Evolutionary conservation across 2,797 vertebrate genomes (phyloP), one percentile per base, ranked within the genome.

Genomic region (Gallirallus australis): DNA sequence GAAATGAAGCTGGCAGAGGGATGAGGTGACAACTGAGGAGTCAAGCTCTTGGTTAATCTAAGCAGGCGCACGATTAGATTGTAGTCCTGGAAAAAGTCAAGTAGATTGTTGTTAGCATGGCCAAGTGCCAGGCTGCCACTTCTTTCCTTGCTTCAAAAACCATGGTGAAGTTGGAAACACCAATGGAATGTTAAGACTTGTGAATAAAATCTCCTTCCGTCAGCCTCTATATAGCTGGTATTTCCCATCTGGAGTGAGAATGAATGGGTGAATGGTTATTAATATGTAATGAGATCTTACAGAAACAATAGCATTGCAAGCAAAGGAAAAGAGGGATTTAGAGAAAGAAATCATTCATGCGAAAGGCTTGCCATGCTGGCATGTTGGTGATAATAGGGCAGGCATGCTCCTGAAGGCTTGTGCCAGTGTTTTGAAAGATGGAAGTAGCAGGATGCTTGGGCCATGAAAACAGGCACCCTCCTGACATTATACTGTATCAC

Each of bases 241-340:
- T 75, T 92, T 92, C 65, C 82, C 79, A 48, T 81, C 60, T 88
- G 91, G 47, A 88, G 63, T 90, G n/a, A 48, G 66, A 69, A 45
- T 65, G 57, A 89, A 83, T 65, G 82, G 21, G 18, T 78, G 91
- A 75, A 48, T 72, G 18, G 76, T 87, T 94, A 71, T 95, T 91
- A 95, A 82, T 91, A 78, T 68, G 81, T 87, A 93, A 80, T 57
- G 61, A 88, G 83, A 81, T 82, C 82, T 82, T 90, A 65, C 0
- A 6, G 86, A 82, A 91, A 76, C 64, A 88, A 84, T 50, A 75
- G 59, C 19, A 48, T 35, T 91, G 83, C 66, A 75, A 69, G 50
- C 28, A 27, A 47, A 86, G 76, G 69, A 65, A 81, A 47, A 88
- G 52, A 53, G 35, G 50, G 70, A 54, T 88, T 91, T 88, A 35